A percentile compares a stretch with the other conserved stretches of the same genome.
These are phyloP conservation scores for Pleuronectes platessa DNA, from an alignment of 2,113 vertebrate genomes.

Conservation along the genomic window DNA sequence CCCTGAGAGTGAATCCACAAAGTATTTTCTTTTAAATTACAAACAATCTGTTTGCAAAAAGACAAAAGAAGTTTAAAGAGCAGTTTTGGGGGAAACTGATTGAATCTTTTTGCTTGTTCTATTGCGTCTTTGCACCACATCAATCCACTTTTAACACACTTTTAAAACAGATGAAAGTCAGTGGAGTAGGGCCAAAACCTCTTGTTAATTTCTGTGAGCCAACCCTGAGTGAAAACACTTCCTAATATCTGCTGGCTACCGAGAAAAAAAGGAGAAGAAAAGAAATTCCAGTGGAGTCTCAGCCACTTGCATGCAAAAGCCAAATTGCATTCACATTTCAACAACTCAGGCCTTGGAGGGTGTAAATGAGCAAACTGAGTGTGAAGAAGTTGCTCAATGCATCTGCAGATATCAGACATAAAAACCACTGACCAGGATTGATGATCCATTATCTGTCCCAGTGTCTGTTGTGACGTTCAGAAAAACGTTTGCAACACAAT, in stretches of 20 bases:
- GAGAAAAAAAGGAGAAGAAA: constrained; percentile 4
- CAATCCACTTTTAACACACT: not conserved
- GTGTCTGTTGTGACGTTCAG: not conserved
- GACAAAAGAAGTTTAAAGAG: no score
- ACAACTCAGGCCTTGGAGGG: not conserved
- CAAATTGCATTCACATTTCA: not conserved
- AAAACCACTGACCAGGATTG: not conserved
- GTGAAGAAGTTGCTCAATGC: not conserved
- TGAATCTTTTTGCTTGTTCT: not conserved
- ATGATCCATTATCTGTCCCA: not conserved
- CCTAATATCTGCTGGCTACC: constrained; percentile 3
- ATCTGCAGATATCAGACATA: not conserved
- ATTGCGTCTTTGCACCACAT: not conserved
- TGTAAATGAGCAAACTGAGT: not conserved
- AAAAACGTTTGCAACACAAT: not conserved
- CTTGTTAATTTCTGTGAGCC: constrained; percentile 10
- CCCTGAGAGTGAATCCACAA: constrained; percentile 53
- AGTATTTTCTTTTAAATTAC: not conserved
- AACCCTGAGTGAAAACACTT: constrained; percentile 21
- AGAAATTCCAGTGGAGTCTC: not conserved
- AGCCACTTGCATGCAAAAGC: not conserved
- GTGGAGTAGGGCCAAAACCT: not conserved
- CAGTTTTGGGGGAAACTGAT: no score
- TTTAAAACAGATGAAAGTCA: not conserved
- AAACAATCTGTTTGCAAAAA: no score